Conservation (phyloP, 1,140 invertebrate species). For the Tyrophagus putrescentiae region DNA sequence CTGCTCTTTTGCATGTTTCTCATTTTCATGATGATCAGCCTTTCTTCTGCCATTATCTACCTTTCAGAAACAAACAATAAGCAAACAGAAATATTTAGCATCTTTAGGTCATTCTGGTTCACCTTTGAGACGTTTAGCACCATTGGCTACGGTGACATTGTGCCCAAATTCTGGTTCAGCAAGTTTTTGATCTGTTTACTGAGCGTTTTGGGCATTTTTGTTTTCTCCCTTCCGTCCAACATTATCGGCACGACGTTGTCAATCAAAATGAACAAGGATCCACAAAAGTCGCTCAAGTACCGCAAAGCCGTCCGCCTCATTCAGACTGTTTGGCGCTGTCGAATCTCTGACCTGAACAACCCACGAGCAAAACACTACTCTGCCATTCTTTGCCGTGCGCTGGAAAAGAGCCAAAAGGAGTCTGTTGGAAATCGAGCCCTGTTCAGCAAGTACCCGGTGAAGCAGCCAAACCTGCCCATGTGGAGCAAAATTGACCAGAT, state of each 20-base stretch:
- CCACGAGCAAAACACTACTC: neutral
- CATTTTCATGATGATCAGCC: neutral
- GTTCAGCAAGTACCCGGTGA: neutral
- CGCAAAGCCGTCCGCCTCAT: slow-evolving; percentile 5
- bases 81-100: neutral
- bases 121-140: neutral
- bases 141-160: neutral
- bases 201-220: neutral
- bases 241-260: slow-evolving; percentile 4
- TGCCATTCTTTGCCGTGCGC: too few species aligned
- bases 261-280: neutral
- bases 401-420: too few species aligned
- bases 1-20: neutral
- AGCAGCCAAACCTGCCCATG: neutral
- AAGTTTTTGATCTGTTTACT: neutral
- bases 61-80: neutral
- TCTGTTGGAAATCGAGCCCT: too few species aligned
- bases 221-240: neutral
- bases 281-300: neutral
- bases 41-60: neutral
- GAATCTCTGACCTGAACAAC: neutral
- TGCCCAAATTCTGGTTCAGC: neutral
- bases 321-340: slow-evolving; percentile 7
- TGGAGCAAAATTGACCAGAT: neutral
- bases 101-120: neutral